Evolutionary conservation across 2,888 invertebrate species (phyloP).

Genomic region (Tupiocoris notatus): DNA sequence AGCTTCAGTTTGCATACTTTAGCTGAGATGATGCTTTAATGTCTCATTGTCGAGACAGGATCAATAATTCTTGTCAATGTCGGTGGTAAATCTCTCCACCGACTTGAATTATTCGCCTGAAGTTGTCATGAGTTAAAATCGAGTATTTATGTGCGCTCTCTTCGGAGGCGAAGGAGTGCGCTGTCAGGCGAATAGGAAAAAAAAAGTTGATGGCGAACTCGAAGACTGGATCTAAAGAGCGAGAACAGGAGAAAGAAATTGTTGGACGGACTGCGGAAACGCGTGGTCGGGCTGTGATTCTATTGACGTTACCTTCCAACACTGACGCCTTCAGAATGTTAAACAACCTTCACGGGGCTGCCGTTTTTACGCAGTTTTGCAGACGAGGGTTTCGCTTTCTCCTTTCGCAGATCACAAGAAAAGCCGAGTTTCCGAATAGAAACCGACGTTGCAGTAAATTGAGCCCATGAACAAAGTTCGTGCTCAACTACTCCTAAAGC

Average conservation of each 20-base stretch:
- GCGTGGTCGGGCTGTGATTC: constrained; percentile 34
- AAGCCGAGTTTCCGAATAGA: too few species aligned
- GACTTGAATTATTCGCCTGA: background rate
- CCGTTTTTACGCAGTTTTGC: constrained; percentile 15
- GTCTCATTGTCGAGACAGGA: constrained; percentile 14
- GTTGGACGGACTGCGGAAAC: constrained; percentile 12
- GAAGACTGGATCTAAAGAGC: too few species aligned
- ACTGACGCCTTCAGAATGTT: constrained; percentile 21
- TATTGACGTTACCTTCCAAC: constrained; percentile 25
- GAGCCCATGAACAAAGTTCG: too few species aligned
- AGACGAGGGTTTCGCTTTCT: constrained; percentile 1
- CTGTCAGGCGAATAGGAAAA: background rate
- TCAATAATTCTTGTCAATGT: constrained; percentile 17
- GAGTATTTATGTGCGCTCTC: constrained; percentile 3
- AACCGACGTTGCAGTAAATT: too few species aligned
- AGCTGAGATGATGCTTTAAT: background rate
- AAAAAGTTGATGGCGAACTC: background rate
- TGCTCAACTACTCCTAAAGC: too few species aligned
- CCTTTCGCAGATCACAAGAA: background rate
- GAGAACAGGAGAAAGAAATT: background rate
- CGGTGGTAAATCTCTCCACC: constrained; percentile 3
- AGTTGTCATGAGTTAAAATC: constrained; percentile 8
- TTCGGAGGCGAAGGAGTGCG: background rate
- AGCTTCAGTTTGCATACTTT: background rate
- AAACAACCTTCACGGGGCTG: constrained; percentile 4